A percentile compares a stretch with the other conserved stretches of the same genome.
Evolutionary conservation across 1,140 invertebrate genomes (phyloP).

Genomic region (Acromyrmex heyeri): DNA sequence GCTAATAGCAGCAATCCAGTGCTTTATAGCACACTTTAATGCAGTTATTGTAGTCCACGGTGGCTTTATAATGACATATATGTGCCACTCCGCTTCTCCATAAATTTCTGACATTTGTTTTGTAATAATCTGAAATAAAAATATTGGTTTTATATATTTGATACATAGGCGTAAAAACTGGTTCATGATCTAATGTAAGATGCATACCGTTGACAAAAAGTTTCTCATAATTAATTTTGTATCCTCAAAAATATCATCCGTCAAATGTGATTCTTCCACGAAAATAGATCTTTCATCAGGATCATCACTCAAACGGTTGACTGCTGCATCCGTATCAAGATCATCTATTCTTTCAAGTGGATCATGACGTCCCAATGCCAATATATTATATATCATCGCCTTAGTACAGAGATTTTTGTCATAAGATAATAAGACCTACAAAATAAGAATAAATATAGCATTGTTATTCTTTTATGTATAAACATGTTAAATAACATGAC

Average conservation of each 20-base stretch:
- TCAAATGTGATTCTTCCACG: conserved; percentile 70
- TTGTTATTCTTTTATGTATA: neutral
- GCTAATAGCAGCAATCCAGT: conserved; percentile 83
- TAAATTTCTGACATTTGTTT: conserved; percentile 81
- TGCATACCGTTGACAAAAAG: conserved; percentile 77
- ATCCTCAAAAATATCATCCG: conserved; percentile 79
- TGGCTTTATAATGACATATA: conserved; percentile 80
- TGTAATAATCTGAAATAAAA: conserved; percentile 79
- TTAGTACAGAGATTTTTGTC: conserved; percentile 85
- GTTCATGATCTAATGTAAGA: neutral
- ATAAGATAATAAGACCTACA: conserved; percentile 82
- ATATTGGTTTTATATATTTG: conserved; percentile 7
- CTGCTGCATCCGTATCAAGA: conserved; percentile 49
- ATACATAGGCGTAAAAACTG: neutral
- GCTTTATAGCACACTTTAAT: conserved; percentile 83
- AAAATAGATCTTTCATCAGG: conserved; percentile 9
- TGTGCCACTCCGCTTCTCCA: conserved; percentile 79
- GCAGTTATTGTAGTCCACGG: conserved; percentile 81
- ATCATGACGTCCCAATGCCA: conserved; percentile 76
- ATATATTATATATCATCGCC: conserved; percentile 82
- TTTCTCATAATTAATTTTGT: conserved; percentile 74
- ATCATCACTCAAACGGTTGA: conserved; percentile 35
- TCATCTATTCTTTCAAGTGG: conserved; percentile 81
- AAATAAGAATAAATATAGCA: neutral
- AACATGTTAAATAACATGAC: neutral